Conservation (phyloP, 1,140 invertebrate species). For the Sesamia nonagrioides region DNA sequence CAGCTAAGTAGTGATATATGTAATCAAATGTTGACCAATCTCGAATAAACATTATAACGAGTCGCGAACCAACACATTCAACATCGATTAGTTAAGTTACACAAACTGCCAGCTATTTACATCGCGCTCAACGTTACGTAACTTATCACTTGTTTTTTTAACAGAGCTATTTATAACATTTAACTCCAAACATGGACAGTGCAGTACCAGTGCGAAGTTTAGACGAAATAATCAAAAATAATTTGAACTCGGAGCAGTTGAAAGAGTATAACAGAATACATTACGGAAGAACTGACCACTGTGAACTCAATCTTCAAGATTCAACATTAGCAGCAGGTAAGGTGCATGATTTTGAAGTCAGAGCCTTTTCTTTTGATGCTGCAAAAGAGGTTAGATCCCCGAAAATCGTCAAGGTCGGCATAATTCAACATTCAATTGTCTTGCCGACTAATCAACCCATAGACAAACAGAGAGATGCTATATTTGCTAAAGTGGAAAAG, state of each 20-base stretch:
- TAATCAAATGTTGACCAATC: constrained; percentile 31
- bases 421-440: constrained; percentile 97
- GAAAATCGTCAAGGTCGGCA: constrained; percentile 92
- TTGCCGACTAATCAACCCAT: constrained; percentile 92
- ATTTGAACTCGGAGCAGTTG: constrained; percentile 88
- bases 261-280: constrained; percentile 92
- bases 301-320: constrained; percentile 68
- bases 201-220: constrained; percentile 44
- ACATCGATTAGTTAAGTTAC: constrained; percentile 38
- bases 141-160: constrained; percentile 41
- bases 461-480: constrained; percentile 92
- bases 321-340: constrained; percentile 60
- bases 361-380: constrained; percentile 91
- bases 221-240: constrained; percentile 74
- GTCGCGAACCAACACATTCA: constrained; percentile 33
- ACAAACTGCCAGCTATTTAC: constrained; percentile 45
- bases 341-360: constrained; percentile 91
- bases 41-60: constrained; percentile 23
- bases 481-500: constrained; percentile 92
- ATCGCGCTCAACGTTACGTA: constrained; percentile 43
- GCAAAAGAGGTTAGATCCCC: constrained; percentile 89
- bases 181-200: constrained; percentile 25
- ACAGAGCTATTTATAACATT: constrained; percentile 11
- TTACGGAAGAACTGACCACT: constrained; percentile 89
- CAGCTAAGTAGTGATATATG: background rate